Conservation (phyloP, 2,888 invertebrate genomes). For the Electrophaes corylata region DNA sequence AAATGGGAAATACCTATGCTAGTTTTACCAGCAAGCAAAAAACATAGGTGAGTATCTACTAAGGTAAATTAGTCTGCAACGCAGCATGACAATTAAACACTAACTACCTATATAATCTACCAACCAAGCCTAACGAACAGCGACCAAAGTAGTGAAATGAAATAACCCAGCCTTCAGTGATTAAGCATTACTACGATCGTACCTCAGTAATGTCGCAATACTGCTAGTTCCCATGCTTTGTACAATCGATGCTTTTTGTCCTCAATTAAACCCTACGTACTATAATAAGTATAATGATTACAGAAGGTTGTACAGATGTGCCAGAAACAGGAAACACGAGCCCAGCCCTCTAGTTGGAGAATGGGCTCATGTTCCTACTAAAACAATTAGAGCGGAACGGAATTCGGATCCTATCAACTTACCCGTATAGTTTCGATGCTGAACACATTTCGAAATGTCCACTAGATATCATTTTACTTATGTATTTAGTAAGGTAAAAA, state of each 20-base stretch:
- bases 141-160: conserved; percentile 31
- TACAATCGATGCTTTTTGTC: conserved; percentile 70
- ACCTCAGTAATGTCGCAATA: conserved; percentile 43
- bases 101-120: conserved; percentile 5
- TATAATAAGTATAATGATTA: conserved; percentile 34
- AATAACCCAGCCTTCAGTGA: conserved; percentile 19
- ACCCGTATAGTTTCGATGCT: conserved; percentile 33
- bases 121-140: neutral
- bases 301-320: conserved; percentile 74
- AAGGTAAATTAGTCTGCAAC: conserved; percentile 11
- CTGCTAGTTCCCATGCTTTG: conserved; percentile 63
- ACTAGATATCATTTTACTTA: conserved; percentile 2
- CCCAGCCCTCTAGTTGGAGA: conserved; percentile 89
- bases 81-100: conserved; percentile 20
- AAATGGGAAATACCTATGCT: too few species aligned
- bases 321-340: conserved; percentile 88
- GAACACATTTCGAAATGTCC: conserved; percentile 33
- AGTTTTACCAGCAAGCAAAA: too few species aligned
- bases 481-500: neutral
- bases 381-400: conserved; percentile 85
- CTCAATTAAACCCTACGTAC: conserved; percentile 66
- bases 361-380: conserved; percentile 83
- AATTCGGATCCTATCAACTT: conserved; percentile 61
- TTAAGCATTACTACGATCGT: conserved; percentile 33
- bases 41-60: conserved; percentile 11